A percentile compares a stretch with the other conserved stretches of the same genome.
phyloP scores from a whole-genome alignment of 2,888 invertebrate genomes.

The Limnephilus marmoratus region DNA sequence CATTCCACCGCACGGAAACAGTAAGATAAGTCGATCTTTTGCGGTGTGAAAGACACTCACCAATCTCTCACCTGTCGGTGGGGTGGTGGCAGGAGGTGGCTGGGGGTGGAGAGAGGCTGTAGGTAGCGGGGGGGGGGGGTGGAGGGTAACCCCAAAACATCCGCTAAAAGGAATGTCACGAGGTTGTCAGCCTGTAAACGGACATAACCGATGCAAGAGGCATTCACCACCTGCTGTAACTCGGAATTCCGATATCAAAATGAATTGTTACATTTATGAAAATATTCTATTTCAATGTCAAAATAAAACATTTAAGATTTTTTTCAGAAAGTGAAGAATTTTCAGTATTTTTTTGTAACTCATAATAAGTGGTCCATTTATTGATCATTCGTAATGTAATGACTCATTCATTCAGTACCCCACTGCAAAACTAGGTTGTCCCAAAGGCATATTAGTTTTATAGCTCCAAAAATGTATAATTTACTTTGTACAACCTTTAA shows the following conservation, averaged over 20 bases:
- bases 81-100: neutral
- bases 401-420: too few species aligned
- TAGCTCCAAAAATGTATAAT: too few species aligned
- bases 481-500: too few species aligned
- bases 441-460: too few species aligned
- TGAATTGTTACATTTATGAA: neutral
- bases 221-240: neutral
- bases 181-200: conserved; percentile 27
- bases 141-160: neutral
- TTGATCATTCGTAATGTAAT: neutral
- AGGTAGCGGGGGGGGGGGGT: neutral
- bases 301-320: neutral
- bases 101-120: neutral
- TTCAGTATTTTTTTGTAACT: neutral
- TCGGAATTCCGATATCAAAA: neutral
- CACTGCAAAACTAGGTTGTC: too few species aligned
- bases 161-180: conserved; percentile 39
- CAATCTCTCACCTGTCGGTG: neutral
- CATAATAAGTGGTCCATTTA: neutral
- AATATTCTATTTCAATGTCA: neutral
- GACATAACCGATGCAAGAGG: conserved; percentile 18
- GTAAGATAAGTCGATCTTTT: neutral
- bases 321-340: neutral
- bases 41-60: neutral
- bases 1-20: neutral